Percentiles rank a stretch among this genome's conserved stretches.
Evolutionary conservation across 2,888 invertebrate species (phyloP).

Genomic region (Diabrotica balteata): DNA sequence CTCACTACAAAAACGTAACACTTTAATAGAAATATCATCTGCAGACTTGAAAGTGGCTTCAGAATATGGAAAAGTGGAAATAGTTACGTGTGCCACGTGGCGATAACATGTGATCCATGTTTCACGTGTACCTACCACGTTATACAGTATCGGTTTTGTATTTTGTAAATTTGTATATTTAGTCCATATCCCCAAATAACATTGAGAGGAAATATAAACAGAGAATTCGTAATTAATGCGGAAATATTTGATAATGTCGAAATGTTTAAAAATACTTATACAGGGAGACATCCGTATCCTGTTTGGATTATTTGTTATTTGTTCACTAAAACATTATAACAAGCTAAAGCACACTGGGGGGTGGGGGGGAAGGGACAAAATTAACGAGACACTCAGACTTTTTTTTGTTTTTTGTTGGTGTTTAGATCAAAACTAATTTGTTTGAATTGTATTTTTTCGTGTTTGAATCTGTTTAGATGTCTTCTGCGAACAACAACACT

Average conservation of each 20-base stretch:
- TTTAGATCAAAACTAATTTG: too few relatives aligned
- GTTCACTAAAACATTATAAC: too few relatives aligned
- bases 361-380: too few relatives aligned
- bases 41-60: conserved; percentile 17
- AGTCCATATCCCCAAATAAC: conserved; percentile 16
- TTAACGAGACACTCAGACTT: too few relatives aligned
- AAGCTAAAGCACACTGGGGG: too few relatives aligned
- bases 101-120: conserved; percentile 26
- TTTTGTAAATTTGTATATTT: conserved; percentile 3
- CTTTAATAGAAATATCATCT: conserved; percentile 13
- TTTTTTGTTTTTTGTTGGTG: too few relatives aligned
- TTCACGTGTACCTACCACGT: conserved; percentile 34
- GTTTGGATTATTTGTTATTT: too few relatives aligned
- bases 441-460: too few relatives aligned
- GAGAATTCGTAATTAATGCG: neutral
- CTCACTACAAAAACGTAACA: neutral
- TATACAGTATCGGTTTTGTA: conserved; percentile 6
- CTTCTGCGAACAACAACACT: too few relatives aligned
- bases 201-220: conserved; percentile 3
- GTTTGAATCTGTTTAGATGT: too few relatives aligned
- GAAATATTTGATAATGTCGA: neutral
- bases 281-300: too few relatives aligned
- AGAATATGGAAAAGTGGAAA: conserved; percentile 20
- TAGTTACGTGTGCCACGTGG: conserved; percentile 29
- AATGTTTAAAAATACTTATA: too few relatives aligned